Conservation (phyloP, 2,888 invertebrate species). For the Sinodicranocentrus sp. region DNA sequence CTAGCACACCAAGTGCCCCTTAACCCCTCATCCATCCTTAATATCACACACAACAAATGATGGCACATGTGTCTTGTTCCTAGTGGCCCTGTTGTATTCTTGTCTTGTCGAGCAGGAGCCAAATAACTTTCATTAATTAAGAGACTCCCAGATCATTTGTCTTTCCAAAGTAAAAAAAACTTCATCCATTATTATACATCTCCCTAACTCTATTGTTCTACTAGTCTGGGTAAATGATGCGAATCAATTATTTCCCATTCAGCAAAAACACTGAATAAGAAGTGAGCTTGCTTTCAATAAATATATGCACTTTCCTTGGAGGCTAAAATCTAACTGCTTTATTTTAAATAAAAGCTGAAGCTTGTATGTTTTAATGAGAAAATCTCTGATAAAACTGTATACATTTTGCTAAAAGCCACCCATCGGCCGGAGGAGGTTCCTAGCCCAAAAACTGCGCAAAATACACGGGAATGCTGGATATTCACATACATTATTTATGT, state of each 20-base stretch:
- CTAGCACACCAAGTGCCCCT: conserved; percentile 35
- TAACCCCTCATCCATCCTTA: conserved; percentile 42
- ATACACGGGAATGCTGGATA: too few species aligned
- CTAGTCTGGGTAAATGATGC: neutral
- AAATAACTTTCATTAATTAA: conserved; percentile 64
- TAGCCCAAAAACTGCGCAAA: too few species aligned
- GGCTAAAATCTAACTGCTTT: too few species aligned
- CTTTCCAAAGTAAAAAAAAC: conserved; percentile 19
- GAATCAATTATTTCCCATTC: conserved; percentile 21
- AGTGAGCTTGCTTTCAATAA: too few species aligned
- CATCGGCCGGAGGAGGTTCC: too few species aligned
- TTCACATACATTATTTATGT: too few species aligned
- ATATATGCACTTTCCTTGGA: too few species aligned
- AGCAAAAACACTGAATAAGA: neutral
- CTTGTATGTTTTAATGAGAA: too few species aligned
- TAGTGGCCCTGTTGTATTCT: neutral
- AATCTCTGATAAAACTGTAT: too few species aligned
- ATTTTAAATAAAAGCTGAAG: too few species aligned
- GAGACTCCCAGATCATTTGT: conserved; percentile 55
- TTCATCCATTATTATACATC: conserved; percentile 41
- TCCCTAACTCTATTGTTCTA: neutral
- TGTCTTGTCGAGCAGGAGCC: conserved; percentile 45
- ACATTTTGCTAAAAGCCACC: too few species aligned
- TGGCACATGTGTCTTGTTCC: conserved; percentile 27
- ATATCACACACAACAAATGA: conserved; percentile 23